These are phyloP conservation scores for Nipponia nippon DNA, from an alignment of 2,113 vertebrate species.

Conservation along the genomic window DNA sequence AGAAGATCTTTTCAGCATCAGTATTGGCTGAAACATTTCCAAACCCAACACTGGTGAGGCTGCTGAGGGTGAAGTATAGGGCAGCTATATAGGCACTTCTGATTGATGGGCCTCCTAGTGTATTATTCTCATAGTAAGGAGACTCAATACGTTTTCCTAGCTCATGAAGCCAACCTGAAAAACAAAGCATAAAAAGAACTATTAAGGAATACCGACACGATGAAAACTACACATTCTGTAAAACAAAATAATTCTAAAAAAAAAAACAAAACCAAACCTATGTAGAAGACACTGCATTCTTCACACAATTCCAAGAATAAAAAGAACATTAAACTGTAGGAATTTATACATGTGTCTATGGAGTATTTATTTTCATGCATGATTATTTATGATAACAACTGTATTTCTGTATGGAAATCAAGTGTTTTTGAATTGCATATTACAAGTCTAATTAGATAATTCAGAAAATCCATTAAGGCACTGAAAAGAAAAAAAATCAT, in stretches of 20 bases:
- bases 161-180: slow-evolving; percentile 94
- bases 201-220: neutral
- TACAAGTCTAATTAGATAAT: neutral
- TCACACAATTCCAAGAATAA: neutral
- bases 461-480: neutral
- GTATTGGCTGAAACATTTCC: slow-evolving; percentile 98
- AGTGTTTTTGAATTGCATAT: neutral
- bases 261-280: too few relatives aligned
- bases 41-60: slow-evolving; percentile 96
- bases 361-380: neutral
- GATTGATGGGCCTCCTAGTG: slow-evolving; percentile 83
- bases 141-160: slow-evolving; percentile 92
- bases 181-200: neutral
- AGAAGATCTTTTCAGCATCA: slow-evolving; percentile 96
- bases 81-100: slow-evolving; percentile 94
- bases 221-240: neutral
- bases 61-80: slow-evolving; percentile 97
- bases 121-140: slow-evolving; percentile 84
- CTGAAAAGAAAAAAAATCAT: neutral
- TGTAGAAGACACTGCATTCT: neutral
- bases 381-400: neutral
- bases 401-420: neutral
- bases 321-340: neutral
- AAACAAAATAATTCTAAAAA: neutral
- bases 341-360: neutral